Evolutionary conservation across 2,113 vertebrate species (phyloP).

Genomic region (Ranitomeya variabilis): DNA sequence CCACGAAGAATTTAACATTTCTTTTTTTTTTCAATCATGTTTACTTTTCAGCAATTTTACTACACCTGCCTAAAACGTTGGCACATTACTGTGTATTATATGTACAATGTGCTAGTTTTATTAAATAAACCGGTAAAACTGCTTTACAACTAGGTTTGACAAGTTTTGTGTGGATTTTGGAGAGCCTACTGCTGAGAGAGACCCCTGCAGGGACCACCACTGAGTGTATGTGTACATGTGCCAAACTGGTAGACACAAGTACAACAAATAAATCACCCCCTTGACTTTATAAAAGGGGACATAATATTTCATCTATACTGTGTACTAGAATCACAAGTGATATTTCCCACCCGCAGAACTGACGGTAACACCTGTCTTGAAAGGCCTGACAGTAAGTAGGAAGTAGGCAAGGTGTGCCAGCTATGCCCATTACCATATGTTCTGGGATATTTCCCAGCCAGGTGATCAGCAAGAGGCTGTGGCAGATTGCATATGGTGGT

Average conservation of each 20-base stretch:
- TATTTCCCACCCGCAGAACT: neutral
- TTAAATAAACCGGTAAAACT: no score
- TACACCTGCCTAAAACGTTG: no score
- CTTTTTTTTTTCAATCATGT: no score
- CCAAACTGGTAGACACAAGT: neutral
- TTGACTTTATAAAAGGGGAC: neutral
- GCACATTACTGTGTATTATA: no score
- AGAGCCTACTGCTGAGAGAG: no score
- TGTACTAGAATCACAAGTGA: neutral
- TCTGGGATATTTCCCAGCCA: neutral
- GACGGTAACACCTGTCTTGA: neutral
- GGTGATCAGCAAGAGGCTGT: neutral
- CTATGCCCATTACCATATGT: neutral
- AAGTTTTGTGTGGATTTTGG: no score
- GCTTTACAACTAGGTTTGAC: no score
- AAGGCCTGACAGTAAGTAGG: neutral
- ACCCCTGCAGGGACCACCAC: no score
- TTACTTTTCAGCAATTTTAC: no score
- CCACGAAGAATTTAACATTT: no score
- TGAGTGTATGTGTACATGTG: neutral
- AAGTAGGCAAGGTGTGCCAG: neutral
- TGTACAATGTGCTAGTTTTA: no score
- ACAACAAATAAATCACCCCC: neutral
- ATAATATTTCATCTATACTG: neutral
- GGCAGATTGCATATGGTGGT: neutral